Base-by-base conservation (phyloP, 2,113 vertebrate species). In the Python bivittatus region DNA sequence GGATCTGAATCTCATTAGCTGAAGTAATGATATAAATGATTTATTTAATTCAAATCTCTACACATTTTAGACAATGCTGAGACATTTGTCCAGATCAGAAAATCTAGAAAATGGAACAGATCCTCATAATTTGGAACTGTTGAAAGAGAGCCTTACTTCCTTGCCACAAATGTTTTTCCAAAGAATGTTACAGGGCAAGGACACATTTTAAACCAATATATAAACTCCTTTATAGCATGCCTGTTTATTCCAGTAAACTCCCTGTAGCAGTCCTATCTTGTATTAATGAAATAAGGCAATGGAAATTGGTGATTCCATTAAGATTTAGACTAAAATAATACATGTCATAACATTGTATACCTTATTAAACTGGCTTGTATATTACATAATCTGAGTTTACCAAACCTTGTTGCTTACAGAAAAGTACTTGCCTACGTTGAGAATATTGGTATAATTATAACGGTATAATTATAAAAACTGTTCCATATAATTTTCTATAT, bases 91-190 rank as follows among this genome's bases (percentile, higher is more conserved):
- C 11, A 53, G 27, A 72, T 72, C 15, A 15, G 22, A 54, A 90
- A 25, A 72, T 57, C 8, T 53, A 88, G 25, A 11, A 83, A 3
- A 61, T 91, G 13, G 7, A 33, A 22, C 8, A 56, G 88, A 5
- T 84, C 90, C 9, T 29, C 91, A 91, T 8, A 72, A 33, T 27
- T 12, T 94, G 92, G 38, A 64, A 84, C 86, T 91, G 33, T 79
- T 79, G 72, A 7, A 79, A 79, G 17, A 79, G 33, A 79, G 42
- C 2, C 33, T 91, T 23, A 93, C 33, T 2, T 53, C 83, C 84
- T n/a, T 86, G 53, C 23, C 92, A 91, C 84, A 23, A 12, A 88
- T 29, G 54, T 60, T 25, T 79, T 29, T 22, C 68, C 52, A n/a
- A 93, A 92, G 88, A 29, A 60, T 1, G 68, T 0, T 0, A 20